Evolutionary conservation across 2,797 vertebrate species (phyloP).

Genomic region (Amazona ochrocephala): DNA sequence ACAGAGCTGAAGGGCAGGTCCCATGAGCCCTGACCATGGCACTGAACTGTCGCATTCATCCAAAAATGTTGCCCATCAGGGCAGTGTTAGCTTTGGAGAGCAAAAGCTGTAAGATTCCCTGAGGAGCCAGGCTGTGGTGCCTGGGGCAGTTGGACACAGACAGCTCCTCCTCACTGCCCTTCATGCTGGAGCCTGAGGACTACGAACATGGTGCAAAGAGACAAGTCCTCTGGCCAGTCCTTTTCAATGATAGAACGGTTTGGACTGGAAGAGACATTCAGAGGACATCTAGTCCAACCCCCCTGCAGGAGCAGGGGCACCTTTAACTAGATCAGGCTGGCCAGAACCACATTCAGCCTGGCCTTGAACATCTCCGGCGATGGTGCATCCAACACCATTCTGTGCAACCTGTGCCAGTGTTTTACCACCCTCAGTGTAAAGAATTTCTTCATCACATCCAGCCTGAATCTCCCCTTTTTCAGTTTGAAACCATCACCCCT

Average conservation of each 20-base stretch:
- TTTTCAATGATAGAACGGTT: background rate
- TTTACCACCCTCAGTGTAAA: background rate
- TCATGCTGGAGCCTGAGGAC: background rate
- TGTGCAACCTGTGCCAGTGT: background rate
- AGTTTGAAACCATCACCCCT: background rate
- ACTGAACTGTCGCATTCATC: accelerated
- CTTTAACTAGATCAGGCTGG: background rate
- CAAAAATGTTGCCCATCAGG: accelerated
- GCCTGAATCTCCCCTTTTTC: background rate
- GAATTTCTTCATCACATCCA: background rate
- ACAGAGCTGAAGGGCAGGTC: background rate
- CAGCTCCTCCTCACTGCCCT: background rate
- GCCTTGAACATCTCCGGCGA: background rate
- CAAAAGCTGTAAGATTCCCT: background rate
- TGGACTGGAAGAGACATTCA: background rate
- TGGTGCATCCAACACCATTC: background rate
- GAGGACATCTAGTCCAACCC: background rate
- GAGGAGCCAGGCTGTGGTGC: no score
- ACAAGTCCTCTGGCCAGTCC: no score
- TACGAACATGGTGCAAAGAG: accelerated
- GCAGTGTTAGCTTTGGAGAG: background rate
- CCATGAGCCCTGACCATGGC: accelerated
- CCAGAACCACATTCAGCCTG: background rate
- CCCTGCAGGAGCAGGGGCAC: background rate
- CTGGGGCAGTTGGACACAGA: accelerated